Base-by-base conservation (phyloP, 2,797 vertebrate genomes). In the Premnoplex brunnescens region DNA sequence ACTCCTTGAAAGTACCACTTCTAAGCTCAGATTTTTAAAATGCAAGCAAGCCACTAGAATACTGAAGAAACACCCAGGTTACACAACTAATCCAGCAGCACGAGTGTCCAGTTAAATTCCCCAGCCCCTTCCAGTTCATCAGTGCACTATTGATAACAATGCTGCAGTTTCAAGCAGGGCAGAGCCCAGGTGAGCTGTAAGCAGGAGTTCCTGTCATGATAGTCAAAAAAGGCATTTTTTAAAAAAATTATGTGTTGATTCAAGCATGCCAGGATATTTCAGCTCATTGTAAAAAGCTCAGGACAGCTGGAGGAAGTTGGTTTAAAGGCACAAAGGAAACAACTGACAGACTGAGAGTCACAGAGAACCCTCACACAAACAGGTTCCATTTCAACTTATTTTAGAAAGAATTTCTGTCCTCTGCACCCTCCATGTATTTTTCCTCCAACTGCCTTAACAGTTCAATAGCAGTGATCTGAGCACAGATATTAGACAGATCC, bases 231-330 rank as follows among this genome's bases (percentile, higher is more conserved):
- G 36, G 8, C 5, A 43, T 80, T 54, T 72, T n/a, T 64, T 77
- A 8, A 1, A 2, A n/a, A 28, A 55, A 14, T 22, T 85, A 13
- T 18, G 8, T 26, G 30, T 68, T 58, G 83, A 80, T 72, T 71
- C 62, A 85, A 28, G 10, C 64, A 60, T 78, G 91, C 67, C 96
- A 95, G 95, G 96, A 89, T 94, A 72, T 85, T 86, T 83, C 83
- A 92, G 63, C 37, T 78, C 39, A 60, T 49, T 95, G 93, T 46
- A 92, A 83, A 91, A 87, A 75, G 82, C 77, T 85, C 10, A 41
- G 90, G 79, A 82, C 94, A 95, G 95, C 85, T 93, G 85, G 79
- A 95, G 94, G 95, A 97, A 97, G 73, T 51, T 69, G 28, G 67
- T 89, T 90, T 74, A 91, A 91, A 95, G 72, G 75, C 92, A 95